Evolutionary conservation across 1,140 invertebrate species (phyloP), one percentile per base, ranked within the genome.

Genomic region (Eumeta japonica): DNA sequence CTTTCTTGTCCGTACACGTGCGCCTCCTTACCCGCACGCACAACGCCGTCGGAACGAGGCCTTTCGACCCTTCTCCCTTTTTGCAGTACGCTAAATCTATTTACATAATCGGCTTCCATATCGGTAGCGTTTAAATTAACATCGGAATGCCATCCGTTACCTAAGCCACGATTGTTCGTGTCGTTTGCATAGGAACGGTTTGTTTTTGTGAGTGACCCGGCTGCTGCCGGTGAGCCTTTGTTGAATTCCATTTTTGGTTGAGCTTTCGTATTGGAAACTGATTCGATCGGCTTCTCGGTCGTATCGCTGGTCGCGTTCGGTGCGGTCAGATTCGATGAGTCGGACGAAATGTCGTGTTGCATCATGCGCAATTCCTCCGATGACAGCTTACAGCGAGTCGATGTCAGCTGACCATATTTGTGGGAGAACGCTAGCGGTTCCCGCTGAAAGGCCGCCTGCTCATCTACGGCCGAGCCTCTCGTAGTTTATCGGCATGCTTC

Each of bases 111-210:
- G 61, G 58, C 66, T 56, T 52, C 46, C 58, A 54, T 42, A 32
- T 55, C 46, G 48, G 51, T 44, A 50, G 56, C 47, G 28, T 46
- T 46, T 62, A 59, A 45, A 39, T 48, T 50, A 53, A 53, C 52
- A 51, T 42, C 65, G 62, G 61, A 62, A 64, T 65, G 58, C 45
- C 52, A n/a, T n/a, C n/a, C n/a, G n/a, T n/a, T n/a, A n/a, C n/a
- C n/a, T n/a, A n/a, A n/a, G n/a, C n/a, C n/a, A n/a, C n/a, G n/a
- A n/a, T n/a, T n/a, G n/a, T n/a, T n/a, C n/a, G n/a, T n/a, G n/a
- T n/a, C n/a, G n/a, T n/a, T n/a, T n/a, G n/a, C n/a, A n/a, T n/a
- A n/a, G n/a, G n/a, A n/a, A n/a, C n/a, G n/a, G n/a, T n/a, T n/a
- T n/a, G n/a, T n/a, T n/a, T n/a, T n/a, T n/a, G n/a, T n/a, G n/a